Percentiles rank a stretch among this genome's conserved stretches.
Conservation (phyloP, 2,888 invertebrate genomes). For the Yponomeuta malinellus region DNA sequence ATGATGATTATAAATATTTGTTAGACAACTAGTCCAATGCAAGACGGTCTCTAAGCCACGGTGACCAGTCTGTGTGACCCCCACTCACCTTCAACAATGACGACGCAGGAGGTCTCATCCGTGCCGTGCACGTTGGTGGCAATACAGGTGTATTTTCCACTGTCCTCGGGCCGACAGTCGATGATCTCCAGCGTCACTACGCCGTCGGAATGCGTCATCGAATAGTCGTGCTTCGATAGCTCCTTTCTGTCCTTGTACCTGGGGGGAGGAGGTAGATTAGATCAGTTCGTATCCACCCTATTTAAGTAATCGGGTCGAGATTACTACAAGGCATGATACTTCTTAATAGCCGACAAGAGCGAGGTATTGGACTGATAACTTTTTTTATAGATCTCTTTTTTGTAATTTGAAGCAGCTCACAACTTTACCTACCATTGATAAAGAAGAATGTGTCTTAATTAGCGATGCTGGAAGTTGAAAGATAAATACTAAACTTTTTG, state of each 20-base stretch:
- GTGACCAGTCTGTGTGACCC: background rate
- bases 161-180: slow-evolving; percentile 95
- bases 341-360: no score
- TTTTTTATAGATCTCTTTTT: no score
- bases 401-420: no score
- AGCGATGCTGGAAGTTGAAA: no score
- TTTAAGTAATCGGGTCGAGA: no score
- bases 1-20: no score
- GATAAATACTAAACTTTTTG: no score
- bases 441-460: no score
- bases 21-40: background rate
- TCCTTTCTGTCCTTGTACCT: slow-evolving; percentile 92
- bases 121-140: slow-evolving; percentile 96
- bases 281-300: background rate
- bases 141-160: slow-evolving; percentile 95
- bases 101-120: slow-evolving; percentile 96
- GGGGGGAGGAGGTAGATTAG: slow-evolving; percentile 11
- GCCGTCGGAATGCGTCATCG: slow-evolving; percentile 94
- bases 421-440: no score
- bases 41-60: background rate
- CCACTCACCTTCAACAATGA: slow-evolving; percentile 92
- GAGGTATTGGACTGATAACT: no score
- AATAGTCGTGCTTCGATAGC: slow-evolving; percentile 91
- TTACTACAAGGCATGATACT: no score
- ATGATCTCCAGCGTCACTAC: slow-evolving; percentile 98